Conservation (phyloP, 2,888 invertebrate genomes). For the Platycheirus rosarum region DNA sequence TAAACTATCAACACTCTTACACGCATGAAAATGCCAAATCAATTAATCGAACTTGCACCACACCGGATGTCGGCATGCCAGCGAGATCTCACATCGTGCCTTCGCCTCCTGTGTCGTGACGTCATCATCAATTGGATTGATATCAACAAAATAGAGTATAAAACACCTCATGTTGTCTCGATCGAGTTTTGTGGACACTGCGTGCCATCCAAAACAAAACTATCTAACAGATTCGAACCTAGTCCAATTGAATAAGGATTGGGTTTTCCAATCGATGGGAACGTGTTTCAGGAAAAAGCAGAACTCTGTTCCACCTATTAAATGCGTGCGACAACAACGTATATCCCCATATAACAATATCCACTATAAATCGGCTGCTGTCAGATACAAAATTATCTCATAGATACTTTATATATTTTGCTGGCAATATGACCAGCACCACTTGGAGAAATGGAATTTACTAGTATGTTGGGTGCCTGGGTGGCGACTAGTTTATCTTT, state of each 20-base stretch:
- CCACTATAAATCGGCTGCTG: constrained; percentile 69
- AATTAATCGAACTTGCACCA: constrained; percentile 48
- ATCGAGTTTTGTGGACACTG: constrained; percentile 10
- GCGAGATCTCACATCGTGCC: not conserved
- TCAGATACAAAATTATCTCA: constrained; percentile 70
- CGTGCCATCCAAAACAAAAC: constrained; percentile 31
- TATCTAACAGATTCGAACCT: constrained; percentile 29
- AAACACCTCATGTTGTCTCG: constrained; percentile 24
- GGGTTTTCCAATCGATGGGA: constrained; percentile 2
- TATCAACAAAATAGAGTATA: constrained; percentile 37
- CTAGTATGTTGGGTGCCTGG: constrained; percentile 53
- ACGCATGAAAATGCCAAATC: constrained; percentile 65
- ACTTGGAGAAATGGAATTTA: constrained; percentile 58
- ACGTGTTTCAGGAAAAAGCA: constrained; percentile 1
- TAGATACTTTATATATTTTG: constrained; percentile 53
- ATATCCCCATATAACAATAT: constrained; percentile 49
- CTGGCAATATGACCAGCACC: constrained; percentile 36
- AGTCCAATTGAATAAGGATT: constrained; percentile 39
- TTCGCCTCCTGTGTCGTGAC: not conserved
- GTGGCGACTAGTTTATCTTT: constrained; percentile 32
- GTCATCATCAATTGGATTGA: constrained; percentile 31
- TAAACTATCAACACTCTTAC: constrained; percentile 61
- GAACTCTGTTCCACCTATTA: constrained; percentile 36
- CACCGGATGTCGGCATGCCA: constrained; percentile 23
- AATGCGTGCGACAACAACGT: constrained; percentile 47